A percentile compares a stretch with the other conserved stretches of the same genome.
Conservation (phyloP, 2,797 vertebrate species). For the Loris lydekkerianus region DNA sequence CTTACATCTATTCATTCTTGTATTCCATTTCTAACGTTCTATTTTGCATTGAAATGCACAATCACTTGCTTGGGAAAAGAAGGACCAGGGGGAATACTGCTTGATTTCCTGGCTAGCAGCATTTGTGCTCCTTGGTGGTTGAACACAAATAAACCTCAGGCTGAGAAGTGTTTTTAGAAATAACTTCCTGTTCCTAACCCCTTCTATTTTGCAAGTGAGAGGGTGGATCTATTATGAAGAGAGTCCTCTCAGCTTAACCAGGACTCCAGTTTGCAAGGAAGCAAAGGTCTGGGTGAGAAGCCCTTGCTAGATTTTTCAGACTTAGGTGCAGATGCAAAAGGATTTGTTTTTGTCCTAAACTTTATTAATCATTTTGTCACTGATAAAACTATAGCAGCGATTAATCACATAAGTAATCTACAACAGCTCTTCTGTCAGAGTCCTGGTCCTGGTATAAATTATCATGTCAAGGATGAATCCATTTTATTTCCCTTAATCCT, state of each 20-base stretch:
- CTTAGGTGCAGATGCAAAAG: conserved; percentile 80
- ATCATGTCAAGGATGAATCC: conserved; percentile 88
- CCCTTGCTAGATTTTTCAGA: conserved; percentile 76
- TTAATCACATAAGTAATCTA: conserved; percentile 87
- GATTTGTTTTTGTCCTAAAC: conserved; percentile 82
- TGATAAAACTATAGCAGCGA: conserved; percentile 79
- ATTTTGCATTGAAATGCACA: conserved; percentile 27
- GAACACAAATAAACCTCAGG: conserved; percentile 7
- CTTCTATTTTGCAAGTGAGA: conserved; percentile 53
- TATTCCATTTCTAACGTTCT: not conserved
- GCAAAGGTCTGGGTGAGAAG: conserved; percentile 64
- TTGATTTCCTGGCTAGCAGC: not conserved
- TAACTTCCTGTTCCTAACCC: not conserved
- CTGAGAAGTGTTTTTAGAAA: conserved; percentile 41
- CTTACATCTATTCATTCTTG: not conserved
- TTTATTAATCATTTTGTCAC: conserved; percentile 90
- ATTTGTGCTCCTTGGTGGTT: not conserved
- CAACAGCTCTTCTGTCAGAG: conserved; percentile 84
- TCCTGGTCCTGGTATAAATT: conserved; percentile 86
- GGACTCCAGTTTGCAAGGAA: conserved; percentile 56
- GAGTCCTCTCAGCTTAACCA: conserved; percentile 24
- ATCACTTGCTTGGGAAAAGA: not conserved
- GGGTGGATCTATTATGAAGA: conserved; percentile 63
- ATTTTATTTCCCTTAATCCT: conserved; percentile 87
- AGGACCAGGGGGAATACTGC: not conserved